Base-by-base conservation (phyloP, 53 echinoderm and acorn worm genomes). In the Glandiceps talaboti region DNA sequence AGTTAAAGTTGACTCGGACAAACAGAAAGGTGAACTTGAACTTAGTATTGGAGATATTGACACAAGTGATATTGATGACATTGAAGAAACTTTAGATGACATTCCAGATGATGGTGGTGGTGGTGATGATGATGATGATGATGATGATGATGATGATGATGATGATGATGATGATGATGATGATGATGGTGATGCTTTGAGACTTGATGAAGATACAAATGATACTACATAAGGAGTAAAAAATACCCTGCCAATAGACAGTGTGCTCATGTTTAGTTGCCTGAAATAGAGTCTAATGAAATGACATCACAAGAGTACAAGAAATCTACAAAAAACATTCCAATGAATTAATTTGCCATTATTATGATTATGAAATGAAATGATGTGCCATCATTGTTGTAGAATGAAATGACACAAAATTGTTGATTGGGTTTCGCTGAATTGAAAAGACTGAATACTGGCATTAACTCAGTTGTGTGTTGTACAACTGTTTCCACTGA, bases 131-230 rank as follows among this genome's bases (percentile, higher is more conserved):
- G 29, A 30, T 29, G 32, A 20, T 76, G 82, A 82, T 1, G 28
- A 31, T 25, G 78, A 27, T 25, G 75, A n/a, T 0, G 79, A 82
- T 28, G 86, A 87, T 74, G 87, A 86, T 27, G 33, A 75, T 32
- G 82, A 72, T 1, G 86, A 79, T 79, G 84, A 84, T 73, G 79
- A 31, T 76, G 81, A 72, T 32, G 79, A 79, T 31, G 33, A 33
- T 76, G 79, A 79, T 20, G 76, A 85, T 29, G 85, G 32, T 0
- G 81, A 29, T 27, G 85, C 80, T n/a, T 74, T 79, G 25, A 74
- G 76, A 31, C 33, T 75, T 74, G 84, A 74, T 33, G 78, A 78
- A 28, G 73, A 73, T 26, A 30, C 1, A 0, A 30, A 20, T 0
- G 76, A 75, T 80, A 29, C 14, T 25, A 74, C 30, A 1, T 31